Base-by-base conservation (phyloP, 2,888 invertebrate species). In the Empis livida region DNA sequence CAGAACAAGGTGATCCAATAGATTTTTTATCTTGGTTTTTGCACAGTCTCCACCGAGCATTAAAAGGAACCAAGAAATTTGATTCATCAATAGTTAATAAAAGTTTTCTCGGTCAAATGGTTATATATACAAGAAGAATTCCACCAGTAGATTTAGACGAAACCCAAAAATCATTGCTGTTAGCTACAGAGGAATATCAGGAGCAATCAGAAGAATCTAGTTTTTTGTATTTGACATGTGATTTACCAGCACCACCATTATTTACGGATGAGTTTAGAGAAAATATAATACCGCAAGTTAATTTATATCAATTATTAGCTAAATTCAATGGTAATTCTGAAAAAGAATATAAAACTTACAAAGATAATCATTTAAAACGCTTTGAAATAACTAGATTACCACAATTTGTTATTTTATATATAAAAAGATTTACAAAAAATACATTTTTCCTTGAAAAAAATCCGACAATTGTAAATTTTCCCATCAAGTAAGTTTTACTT, bases 391-490 rank as follows among this genome's bases (percentile, higher is more conserved):
- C 90, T 0, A 77, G 83, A 57, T 72, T 99, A 52, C 96, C 96
- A 8, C 92, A 91, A 1, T 97, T 91, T 69, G 78, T 97, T 47
- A 96, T 99, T 60, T 71, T 99, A 46, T 96, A 94, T 60, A 92
- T 97, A 53, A 96, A 97, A 72, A 76, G 99, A 53, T 99, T 99
- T 67, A 96, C 95, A 1, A 99, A 95, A 71, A 99, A 99, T 65
- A 95, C 94, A 8, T 99, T 97, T 72, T 99, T 95, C 61, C 79
- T 95, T 15, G 99, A 99, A 68, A 99, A 99, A 71, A 99, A 99
- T 74, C 96, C 96, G 2, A 99, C 99, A 0, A 99, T 99, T 61
- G 97, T 99, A 3, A 99, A 99, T 68, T 99, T 99, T 67, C 99
- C 99, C 5, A 93, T 99, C 51, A 95, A 93, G 92, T 95, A 74